phyloP scores from a whole-genome alignment of 1,140 invertebrate species.

The Drosophila navojoa region DNA sequence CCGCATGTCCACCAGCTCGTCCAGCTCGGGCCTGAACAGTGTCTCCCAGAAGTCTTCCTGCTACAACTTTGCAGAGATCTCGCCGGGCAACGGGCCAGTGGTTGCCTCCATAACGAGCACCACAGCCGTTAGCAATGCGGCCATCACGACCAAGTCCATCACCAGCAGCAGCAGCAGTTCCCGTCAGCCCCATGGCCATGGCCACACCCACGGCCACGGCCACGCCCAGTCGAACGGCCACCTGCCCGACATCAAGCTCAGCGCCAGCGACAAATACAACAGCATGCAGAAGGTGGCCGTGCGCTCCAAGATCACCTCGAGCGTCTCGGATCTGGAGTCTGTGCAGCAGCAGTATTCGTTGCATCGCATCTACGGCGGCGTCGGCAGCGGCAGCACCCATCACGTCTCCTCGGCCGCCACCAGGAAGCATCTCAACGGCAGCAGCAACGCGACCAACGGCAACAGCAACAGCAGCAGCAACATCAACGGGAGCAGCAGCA shows the following conservation, averaged over 20 bases:
- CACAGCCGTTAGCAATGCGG: slow-evolving; percentile 80
- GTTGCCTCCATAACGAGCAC: slow-evolving; percentile 79
- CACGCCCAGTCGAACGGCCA: slow-evolving; percentile 74
- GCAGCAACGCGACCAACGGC: slow-evolving; percentile 12
- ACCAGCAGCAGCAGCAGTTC: slow-evolving; percentile 39
- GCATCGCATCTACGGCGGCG: slow-evolving; percentile 75
- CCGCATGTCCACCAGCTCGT: slow-evolving; percentile 81
- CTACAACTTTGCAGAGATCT: slow-evolving; percentile 81
- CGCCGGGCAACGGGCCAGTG: slow-evolving; percentile 68
- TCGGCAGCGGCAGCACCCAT: slow-evolving; percentile 66
- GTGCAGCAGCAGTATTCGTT: slow-evolving; percentile 82
- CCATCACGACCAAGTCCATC: slow-evolving; percentile 67
- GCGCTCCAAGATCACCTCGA: slow-evolving; percentile 81
- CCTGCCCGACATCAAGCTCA: slow-evolving; percentile 82
- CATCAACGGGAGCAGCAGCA: slow-evolving; percentile 6
- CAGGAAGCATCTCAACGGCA: slow-evolving; percentile 71
- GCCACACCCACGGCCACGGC: slow-evolving; percentile 45
- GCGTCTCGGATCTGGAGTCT: slow-evolving; percentile 80
- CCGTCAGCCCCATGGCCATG: slow-evolving; percentile 43
- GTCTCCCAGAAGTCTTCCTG: slow-evolving; percentile 81
- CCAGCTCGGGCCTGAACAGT: slow-evolving; percentile 73
- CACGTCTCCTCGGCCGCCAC: slow-evolving; percentile 73
- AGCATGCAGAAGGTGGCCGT: slow-evolving; percentile 83
- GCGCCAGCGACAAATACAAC: slow-evolving; percentile 80
- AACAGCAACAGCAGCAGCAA: neutral